A percentile compares a stretch with the other conserved stretches of the same genome.
Conservation (phyloP, 2,888 invertebrate genomes). For the Lathronympha strigana region DNA sequence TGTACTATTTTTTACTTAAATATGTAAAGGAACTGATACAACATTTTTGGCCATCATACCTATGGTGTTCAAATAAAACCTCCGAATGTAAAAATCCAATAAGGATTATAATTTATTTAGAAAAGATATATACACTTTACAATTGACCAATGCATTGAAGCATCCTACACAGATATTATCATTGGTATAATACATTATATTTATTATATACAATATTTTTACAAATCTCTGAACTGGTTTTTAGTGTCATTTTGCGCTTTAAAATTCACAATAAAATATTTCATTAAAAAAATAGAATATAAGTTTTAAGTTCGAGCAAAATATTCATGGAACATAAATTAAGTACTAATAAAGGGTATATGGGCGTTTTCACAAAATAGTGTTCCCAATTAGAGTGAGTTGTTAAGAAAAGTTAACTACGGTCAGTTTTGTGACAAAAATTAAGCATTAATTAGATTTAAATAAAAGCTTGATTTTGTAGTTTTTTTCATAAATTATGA, state of each 20-base stretch:
- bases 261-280: constrained; percentile 35
- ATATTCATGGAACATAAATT: constrained; percentile 28
- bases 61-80: constrained; percentile 57
- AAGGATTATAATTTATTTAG: constrained; percentile 81
- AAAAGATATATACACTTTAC: constrained; percentile 83
- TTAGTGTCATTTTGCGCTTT: constrained; percentile 60
- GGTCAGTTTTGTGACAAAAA: too few species aligned
- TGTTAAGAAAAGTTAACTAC: too few species aligned
- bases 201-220: constrained; percentile 68
- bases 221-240: constrained; percentile 55
- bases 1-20: too few species aligned
- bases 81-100: constrained; percentile 72
- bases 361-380: too few species aligned
- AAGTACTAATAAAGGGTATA: constrained; percentile 37
- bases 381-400: background rate
- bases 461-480: too few species aligned
- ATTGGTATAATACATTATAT: constrained; percentile 71
- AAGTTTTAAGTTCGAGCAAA: constrained; percentile 11
- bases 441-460: too few species aligned
- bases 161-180: constrained; percentile 68
- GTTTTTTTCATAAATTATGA: too few species aligned
- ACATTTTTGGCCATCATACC: background rate
- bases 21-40: too few species aligned
- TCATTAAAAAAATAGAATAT: constrained; percentile 22
- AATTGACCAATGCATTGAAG: constrained; percentile 74